These are phyloP conservation scores for Neogobius melanostomus DNA, from an alignment of 2,113 vertebrate species.

Conservation along the genomic window DNA sequence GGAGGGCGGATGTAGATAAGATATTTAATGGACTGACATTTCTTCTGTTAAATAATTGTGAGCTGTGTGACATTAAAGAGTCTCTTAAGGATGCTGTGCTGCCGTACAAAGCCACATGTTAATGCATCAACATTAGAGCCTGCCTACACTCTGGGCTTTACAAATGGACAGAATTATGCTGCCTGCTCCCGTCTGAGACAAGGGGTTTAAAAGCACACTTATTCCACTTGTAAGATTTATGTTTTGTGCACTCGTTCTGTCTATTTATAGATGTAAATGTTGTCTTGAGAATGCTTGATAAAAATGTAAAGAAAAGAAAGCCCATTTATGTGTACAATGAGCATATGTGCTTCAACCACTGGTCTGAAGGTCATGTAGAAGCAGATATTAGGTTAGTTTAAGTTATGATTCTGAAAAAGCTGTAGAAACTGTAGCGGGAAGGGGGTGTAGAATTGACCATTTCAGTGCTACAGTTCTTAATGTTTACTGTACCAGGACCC, in stretches of 20 bases:
- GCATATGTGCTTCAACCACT: too few species aligned
- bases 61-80: constrained; percentile 24
- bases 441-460: too few species aligned
- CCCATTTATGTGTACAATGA: too few species aligned
- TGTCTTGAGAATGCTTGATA: too few species aligned
- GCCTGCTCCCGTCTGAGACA: not conserved
- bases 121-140: constrained; percentile 7
- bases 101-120: not conserved
- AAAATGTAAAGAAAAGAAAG: too few species aligned
- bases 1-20: constrained; percentile 41
- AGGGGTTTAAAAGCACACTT: not conserved
- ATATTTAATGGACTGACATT: constrained; percentile 59
- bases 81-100: constrained; percentile 32
- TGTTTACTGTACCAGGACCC: too few species aligned
- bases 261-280: not conserved
- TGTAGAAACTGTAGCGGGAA: too few species aligned
- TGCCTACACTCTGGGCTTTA: not conserved
- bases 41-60: constrained; percentile 40
- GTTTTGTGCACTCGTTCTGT: not conserved
- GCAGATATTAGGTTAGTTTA: too few species aligned
- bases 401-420: too few species aligned
- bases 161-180: not conserved
- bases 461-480: too few species aligned
- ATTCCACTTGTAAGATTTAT: not conserved
- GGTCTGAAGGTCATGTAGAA: too few species aligned